Conservation (phyloP, 2,113 vertebrate genomes). For the Elephantulus edwardii region DNA sequence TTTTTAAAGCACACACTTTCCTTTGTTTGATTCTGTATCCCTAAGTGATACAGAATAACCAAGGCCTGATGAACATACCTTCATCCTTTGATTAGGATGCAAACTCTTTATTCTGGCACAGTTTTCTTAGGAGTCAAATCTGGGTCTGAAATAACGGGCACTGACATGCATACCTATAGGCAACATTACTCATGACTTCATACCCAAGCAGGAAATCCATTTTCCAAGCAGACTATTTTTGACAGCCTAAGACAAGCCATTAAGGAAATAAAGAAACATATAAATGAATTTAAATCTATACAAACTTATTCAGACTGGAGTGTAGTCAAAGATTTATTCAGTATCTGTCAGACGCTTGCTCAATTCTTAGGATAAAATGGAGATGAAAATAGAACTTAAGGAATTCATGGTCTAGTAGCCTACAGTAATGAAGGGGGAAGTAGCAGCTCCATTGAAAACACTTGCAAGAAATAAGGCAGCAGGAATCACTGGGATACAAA, state of each 20-base stretch:
- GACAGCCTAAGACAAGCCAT: background rate
- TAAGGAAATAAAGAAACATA: background rate
- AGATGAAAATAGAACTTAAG: background rate
- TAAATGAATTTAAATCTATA: background rate
- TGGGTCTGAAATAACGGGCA: background rate
- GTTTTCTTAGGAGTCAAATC: background rate
- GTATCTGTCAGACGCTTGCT: background rate
- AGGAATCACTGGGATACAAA: too few relatives aligned
- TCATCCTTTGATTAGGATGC: background rate
- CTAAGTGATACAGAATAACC: conserved; percentile 5
- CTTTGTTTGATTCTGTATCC: conserved; percentile 45
- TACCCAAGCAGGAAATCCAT: background rate
- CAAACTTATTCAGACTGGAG: background rate
- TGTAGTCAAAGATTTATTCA: conserved; percentile 10
- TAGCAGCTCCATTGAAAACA: too few relatives aligned
- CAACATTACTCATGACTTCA: background rate
- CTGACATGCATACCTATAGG: background rate
- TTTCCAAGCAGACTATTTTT: background rate
- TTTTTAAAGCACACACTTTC: background rate
- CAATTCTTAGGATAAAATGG: background rate
- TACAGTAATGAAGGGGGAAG: too few relatives aligned
- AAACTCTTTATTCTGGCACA: background rate
- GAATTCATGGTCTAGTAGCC: background rate
- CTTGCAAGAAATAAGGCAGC: too few relatives aligned
- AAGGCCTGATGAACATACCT: background rate